Evolutionary conservation across 2,888 invertebrate genomes (phyloP).

Genomic region (Celastrina argiolus): DNA sequence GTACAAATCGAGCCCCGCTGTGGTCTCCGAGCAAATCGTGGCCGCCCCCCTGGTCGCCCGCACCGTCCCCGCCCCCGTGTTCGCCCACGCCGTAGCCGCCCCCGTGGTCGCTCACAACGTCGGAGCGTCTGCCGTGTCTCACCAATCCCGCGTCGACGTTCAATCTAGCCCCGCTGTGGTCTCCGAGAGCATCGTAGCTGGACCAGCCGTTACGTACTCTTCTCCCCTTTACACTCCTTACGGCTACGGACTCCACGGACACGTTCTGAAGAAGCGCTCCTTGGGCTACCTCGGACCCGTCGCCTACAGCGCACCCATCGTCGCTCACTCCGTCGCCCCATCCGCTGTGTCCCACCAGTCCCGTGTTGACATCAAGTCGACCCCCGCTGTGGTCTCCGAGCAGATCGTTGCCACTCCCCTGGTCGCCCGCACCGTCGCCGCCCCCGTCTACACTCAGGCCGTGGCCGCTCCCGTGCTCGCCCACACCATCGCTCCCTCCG

Average conservation of each 20-base stretch:
- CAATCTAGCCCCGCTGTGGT: constrained; percentile 32
- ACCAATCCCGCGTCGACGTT: constrained; percentile 68
- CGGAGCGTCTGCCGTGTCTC: constrained; percentile 69
- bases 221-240: constrained; percentile 36
- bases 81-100: neutral
- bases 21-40: constrained; percentile 41
- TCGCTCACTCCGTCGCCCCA: constrained; percentile 53
- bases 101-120: constrained; percentile 28
- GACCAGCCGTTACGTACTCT: constrained; percentile 36
- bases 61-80: constrained; percentile 33
- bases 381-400: constrained; percentile 28
- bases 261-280: constrained; percentile 54
- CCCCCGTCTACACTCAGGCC: constrained; percentile 34
- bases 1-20: constrained; percentile 25
- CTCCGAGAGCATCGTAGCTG: constrained; percentile 31
- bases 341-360: constrained; percentile 73
- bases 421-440: constrained; percentile 33
- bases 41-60: constrained; percentile 31
- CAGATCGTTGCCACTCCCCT: constrained; percentile 36
- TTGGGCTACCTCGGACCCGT: constrained; percentile 29
- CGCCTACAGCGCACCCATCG: constrained; percentile 41
- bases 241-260: constrained; percentile 39
- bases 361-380: constrained; percentile 53
- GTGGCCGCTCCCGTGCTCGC: constrained; percentile 38
- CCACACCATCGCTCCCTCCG: constrained; percentile 48